Evolutionary conservation across 2,888 invertebrate species (phyloP).

Genomic region (Scrobipalpa atriplicella): DNA sequence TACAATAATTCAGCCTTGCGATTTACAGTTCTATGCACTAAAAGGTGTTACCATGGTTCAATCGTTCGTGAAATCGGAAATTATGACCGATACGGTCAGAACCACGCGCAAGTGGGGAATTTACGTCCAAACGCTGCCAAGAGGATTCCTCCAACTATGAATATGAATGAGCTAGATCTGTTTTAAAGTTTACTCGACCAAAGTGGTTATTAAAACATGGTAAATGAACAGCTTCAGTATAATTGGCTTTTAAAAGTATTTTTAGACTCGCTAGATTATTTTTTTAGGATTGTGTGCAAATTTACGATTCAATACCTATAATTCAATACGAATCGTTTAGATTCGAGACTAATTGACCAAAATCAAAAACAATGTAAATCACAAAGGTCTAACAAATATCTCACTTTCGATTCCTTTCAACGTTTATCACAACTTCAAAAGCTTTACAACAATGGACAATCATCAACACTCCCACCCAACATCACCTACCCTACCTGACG

Average conservation of each 20-base stretch:
- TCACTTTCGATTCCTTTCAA: background rate
- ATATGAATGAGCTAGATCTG: conserved; percentile 51
- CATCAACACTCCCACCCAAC: conserved; percentile 1
- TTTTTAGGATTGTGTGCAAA: too few species aligned
- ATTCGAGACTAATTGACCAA: too few species aligned
- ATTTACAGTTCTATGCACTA: conserved; percentile 37
- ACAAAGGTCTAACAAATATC: too few species aligned
- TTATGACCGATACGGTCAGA: conserved; percentile 70
- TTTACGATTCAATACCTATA: too few species aligned
- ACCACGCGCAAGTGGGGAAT: conserved; percentile 57
- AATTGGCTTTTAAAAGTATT: background rate
- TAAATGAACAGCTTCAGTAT: conserved; percentile 15
- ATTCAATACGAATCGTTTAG: too few species aligned
- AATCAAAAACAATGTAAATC: too few species aligned
- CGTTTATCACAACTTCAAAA: conserved; percentile 4
- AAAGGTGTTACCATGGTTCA: conserved; percentile 63
- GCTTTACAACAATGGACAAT: conserved; percentile 8
- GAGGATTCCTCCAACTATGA: conserved; percentile 45
- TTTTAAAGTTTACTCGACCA: conserved; percentile 30
- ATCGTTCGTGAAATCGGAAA: conserved; percentile 79
- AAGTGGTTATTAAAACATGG: conserved; percentile 31
- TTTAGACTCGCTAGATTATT: conserved; percentile 13
- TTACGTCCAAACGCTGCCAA: conserved; percentile 48
- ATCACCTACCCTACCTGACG: conserved; percentile 15
- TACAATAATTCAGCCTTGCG: background rate